phyloP scores from a whole-genome alignment of 2,888 invertebrate genomes.

The Cephus rjabovi region DNA sequence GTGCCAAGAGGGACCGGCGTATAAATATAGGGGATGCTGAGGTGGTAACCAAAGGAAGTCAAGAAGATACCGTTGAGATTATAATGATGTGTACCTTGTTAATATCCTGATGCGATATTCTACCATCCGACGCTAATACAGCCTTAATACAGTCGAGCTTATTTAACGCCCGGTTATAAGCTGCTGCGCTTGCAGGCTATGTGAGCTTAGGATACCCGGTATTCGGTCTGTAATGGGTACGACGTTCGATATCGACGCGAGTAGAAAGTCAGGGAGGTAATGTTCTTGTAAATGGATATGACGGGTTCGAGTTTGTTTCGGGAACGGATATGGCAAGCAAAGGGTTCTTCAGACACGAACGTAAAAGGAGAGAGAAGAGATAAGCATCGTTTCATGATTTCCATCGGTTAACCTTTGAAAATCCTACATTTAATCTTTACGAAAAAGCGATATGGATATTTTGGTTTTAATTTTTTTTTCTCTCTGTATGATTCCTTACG shows the following conservation, averaged over 20 bases:
- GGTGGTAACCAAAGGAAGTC: not conserved
- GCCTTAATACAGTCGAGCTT: not conserved
- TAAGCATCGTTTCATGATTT: not conserved
- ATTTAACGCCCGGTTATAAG: conserved; percentile 1
- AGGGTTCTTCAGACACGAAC: not conserved
- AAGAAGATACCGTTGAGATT: not conserved
- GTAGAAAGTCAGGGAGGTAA: not conserved
- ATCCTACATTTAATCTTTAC: not conserved
- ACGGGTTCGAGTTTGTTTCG: not conserved
- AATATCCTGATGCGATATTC: not conserved
- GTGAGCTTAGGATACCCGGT: not conserved
- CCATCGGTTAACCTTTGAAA: not conserved
- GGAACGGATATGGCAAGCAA: not conserved
- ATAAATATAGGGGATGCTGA: not conserved
- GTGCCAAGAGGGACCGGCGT: not conserved
- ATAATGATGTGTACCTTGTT: not conserved
- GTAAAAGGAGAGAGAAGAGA: not conserved
- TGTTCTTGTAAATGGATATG: not conserved
- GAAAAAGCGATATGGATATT: not conserved
- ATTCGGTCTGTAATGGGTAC: not conserved
- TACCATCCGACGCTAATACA: not conserved
- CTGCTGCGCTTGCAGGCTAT: not conserved
- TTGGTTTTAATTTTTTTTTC: not conserved
- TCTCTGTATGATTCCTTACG: not conserved
- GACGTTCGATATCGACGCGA: not conserved